Evolutionary conservation across 2,113 vertebrate genomes (phyloP).

Genomic region (Lipotes vexillifer): DNA sequence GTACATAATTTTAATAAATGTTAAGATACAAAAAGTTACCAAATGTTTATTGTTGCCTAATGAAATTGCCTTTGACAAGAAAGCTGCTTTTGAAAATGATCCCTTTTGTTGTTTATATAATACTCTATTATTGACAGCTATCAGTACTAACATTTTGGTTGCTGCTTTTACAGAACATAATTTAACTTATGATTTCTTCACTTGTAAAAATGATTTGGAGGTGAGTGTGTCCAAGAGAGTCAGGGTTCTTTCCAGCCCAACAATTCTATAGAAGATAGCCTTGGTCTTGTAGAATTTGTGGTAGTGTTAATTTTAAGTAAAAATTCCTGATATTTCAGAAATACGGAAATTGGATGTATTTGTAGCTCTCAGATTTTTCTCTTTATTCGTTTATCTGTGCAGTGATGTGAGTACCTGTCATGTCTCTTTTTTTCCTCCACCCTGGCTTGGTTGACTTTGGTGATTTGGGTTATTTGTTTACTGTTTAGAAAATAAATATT

Average conservation of each 20-base stretch:
- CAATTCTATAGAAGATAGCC: background rate
- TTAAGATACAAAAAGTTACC: background rate
- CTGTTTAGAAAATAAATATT: background rate
- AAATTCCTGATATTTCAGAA: constrained; percentile 9
- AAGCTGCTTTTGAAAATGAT: constrained; percentile 16
- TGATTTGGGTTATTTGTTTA: constrained; percentile 13
- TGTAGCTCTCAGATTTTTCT: background rate
- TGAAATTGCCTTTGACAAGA: background rate
- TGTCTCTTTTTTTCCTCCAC: background rate
- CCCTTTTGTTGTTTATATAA: background rate
- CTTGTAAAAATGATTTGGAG: background rate
- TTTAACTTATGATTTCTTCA: background rate
- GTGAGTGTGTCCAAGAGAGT: background rate
- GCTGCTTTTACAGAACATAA: background rate
- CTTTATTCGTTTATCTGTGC: background rate
- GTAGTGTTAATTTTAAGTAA: constrained; percentile 4
- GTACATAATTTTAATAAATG: background rate
- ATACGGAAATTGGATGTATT: background rate
- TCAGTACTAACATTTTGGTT: background rate
- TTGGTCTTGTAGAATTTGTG: background rate
- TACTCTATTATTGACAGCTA: background rate
- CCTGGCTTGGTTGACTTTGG: background rate
- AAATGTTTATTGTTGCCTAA: background rate
- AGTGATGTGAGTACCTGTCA: background rate
- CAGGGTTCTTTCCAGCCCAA: background rate